Conservation (phyloP, 2,797 vertebrate genomes). For the Neopelma chrysocephalum region DNA sequence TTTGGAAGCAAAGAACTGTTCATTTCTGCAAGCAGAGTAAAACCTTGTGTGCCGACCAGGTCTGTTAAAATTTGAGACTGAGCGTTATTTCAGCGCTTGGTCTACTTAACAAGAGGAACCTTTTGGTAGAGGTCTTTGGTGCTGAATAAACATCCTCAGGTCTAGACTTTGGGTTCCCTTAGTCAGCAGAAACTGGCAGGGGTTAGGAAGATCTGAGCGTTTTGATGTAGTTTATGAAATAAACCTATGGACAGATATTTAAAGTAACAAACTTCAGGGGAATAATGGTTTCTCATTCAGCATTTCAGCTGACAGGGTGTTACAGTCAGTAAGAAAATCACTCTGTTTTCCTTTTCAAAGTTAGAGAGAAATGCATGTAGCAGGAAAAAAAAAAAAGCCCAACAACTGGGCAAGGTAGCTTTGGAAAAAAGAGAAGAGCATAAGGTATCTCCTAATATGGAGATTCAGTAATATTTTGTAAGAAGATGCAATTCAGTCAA, state of each 20-base stretch:
- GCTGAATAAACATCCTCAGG: slow-evolving; percentile 6
- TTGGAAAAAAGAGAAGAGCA: neutral
- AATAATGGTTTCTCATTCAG: neutral
- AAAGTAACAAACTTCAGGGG: slow-evolving; percentile 7
- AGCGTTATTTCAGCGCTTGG: neutral
- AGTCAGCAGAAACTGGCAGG: slow-evolving; percentile 38
- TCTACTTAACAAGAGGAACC: neutral
- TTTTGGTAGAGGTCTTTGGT: neutral
- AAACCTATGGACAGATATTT: neutral
- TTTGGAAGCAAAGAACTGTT: neutral
- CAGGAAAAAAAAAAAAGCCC: neutral
- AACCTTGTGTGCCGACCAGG: neutral
- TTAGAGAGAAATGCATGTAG: neutral
- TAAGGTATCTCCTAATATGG: neutral
- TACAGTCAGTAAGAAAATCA: neutral
- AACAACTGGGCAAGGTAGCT: neutral
- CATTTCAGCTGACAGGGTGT: neutral
- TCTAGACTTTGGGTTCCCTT: neutral
- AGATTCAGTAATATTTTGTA: neutral
- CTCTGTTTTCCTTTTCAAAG: neutral
- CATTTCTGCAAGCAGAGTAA: slow-evolving; percentile 33
- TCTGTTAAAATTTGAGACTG: slow-evolving; percentile 17
- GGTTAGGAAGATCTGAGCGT: neutral
- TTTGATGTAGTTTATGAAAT: neutral
- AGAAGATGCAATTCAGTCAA: neutral